These are phyloP conservation scores for Heliangelus exortis DNA, from an alignment of 2,797 vertebrate genomes.

Conservation along the genomic window DNA sequence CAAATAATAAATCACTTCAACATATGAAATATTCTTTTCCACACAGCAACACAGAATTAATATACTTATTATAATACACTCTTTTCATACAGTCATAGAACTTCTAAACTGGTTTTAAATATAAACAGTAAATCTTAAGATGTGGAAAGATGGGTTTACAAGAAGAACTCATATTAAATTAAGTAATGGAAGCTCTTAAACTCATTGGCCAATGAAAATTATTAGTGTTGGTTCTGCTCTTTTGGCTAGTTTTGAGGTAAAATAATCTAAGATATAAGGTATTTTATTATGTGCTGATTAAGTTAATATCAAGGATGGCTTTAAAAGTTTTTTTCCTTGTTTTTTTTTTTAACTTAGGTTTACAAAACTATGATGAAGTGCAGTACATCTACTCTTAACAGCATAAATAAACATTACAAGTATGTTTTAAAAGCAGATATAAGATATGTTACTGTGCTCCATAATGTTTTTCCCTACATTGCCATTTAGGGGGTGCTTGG, in stretches of 20 bases:
- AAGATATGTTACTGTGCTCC: not conserved
- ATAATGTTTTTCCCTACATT: not conserved
- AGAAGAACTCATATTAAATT: not conserved
- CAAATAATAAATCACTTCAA: not conserved
- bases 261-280: not conserved
- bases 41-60: not conserved
- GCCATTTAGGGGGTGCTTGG: not conserved
- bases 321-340: not conserved
- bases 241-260: not conserved
- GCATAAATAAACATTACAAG: not conserved
- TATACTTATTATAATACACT: not conserved
- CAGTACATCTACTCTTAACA: not conserved
- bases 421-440: not conserved
- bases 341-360: not conserved
- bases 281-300: not conserved
- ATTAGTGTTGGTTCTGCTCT: not conserved
- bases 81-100: not conserved
- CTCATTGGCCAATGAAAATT: not conserved
- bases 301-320: not conserved
- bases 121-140: not conserved
- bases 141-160: not conserved
- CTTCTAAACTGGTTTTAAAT: not conserved
- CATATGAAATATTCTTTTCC: not conserved
- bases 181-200: not conserved
- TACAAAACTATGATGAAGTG: not conserved